Conservation (phyloP, 92 coral and sea anemone species). For the Epizoanthus ramosus region DNA sequence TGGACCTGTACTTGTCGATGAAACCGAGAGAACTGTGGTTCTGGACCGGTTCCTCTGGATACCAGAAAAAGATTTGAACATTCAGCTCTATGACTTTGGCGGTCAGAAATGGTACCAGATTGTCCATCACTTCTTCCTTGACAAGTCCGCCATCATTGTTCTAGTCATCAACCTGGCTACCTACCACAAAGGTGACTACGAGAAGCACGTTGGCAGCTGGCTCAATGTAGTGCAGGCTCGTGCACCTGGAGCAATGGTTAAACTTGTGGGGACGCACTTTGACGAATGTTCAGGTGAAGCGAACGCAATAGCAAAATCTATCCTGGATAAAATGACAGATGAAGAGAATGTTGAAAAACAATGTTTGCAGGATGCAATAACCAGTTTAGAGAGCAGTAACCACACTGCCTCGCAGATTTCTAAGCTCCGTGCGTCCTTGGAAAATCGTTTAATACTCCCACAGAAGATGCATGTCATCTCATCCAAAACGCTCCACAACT, state of each 20-base stretch:
- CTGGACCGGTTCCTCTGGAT: slow-evolving; percentile 64
- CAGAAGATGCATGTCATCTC: slow-evolving; percentile 55
- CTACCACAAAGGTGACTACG: slow-evolving; percentile 48
- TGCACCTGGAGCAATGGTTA: slow-evolving; percentile 61
- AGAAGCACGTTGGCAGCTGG: slow-evolving; percentile 65
- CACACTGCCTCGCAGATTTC: not conserved
- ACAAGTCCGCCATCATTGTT: slow-evolving; percentile 56
- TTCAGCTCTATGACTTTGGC: slow-evolving; percentile 68
- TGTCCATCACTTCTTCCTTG: slow-evolving; percentile 71
- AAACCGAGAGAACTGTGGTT: slow-evolving; percentile 62
- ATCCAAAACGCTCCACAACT: slow-evolving; percentile 57
- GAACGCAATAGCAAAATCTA: not conserved
- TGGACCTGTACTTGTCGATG: slow-evolving; percentile 44
- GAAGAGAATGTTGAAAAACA: slow-evolving; percentile 8
- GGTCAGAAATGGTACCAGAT: slow-evolving; percentile 63
- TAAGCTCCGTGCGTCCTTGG: slow-evolving; percentile 21
- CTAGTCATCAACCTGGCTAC: slow-evolving; percentile 57
- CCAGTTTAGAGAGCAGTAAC: not conserved
- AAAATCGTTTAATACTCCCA: slow-evolving; percentile 46
- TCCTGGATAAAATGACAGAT: not conserved
- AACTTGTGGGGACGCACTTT: slow-evolving; percentile 61
- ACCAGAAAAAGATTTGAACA: slow-evolving; percentile 46
- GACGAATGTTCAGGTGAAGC: slow-evolving; percentile 46
- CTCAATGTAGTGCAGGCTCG: slow-evolving; percentile 56
- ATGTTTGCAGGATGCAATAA: slow-evolving; percentile 7